Evolutionary conservation across 23 tunicate genomes (phyloP), one percentile per base, ranked within the genome.

Genomic region (Halocynthia aurantium): DNA sequence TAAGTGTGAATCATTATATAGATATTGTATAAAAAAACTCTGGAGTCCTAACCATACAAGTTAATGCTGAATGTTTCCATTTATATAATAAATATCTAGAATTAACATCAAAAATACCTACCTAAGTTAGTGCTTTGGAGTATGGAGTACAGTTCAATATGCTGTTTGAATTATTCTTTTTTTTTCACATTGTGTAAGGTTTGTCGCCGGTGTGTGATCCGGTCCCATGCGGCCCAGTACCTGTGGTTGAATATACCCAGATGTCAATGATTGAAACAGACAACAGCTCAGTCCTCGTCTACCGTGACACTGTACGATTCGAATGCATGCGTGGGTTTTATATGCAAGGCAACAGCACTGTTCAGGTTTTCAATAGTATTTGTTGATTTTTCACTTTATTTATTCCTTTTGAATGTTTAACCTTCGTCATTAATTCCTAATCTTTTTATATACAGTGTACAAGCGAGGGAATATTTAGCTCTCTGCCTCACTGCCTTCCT

Each of bases 401-500:
- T 65, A 65, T 65, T 11, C 6, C 1, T 31, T 31, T 31, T 31
- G 44, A 31, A 31, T 31, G 44, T 31, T 31, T 4, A 31, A 31
- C 44, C 1, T 31, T 31, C 4, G 44, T 31, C 44, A 31, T 1
- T 31, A 31, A 31, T 31, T 31, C 44, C 2, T 31, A 31, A 31
- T 31, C 44, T 31, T 31, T 31, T 31, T 31, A 20, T 12, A 22
- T 77, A 10, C 64, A 84, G 89, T 87, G 93, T 63, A 52, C 66
- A 9, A 56, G 67, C 0, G 15, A 60, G 50, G 85, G 76, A 57
- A 52, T 10, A 12, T 81, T 87, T 53, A 67, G 76, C n/a, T 15
- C 63, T 7, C 49, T 67, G 8, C 93, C 93, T 57, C 13, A 64
- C 6, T 74, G 78, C 18, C 40, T 53, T 20, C 78, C 78, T 8